A percentile compares a stretch with the other conserved stretches of the same genome.
Conservation (phyloP, 2,113 vertebrate genomes). For the Petrocephalus zakoni region DNA sequence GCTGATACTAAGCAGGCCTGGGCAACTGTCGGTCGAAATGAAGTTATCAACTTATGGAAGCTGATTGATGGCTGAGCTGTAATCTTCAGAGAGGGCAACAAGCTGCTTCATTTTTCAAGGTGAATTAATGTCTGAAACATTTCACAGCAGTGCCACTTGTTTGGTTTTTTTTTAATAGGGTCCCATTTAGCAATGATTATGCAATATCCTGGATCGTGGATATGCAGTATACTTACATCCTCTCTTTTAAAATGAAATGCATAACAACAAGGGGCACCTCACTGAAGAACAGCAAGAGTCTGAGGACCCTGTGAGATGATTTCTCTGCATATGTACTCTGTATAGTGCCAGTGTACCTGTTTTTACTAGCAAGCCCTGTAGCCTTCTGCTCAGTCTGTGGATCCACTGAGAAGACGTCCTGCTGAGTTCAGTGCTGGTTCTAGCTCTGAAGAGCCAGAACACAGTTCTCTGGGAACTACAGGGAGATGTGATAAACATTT, state of each 20-base stretch:
- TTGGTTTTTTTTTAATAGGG: no score
- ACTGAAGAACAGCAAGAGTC: not conserved
- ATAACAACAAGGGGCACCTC: not conserved
- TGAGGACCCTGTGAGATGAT: not conserved
- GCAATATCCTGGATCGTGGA: not conserved
- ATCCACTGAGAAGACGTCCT: not conserved
- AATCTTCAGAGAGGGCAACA: not conserved
- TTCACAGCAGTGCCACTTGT: no score
- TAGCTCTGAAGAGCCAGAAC: not conserved
- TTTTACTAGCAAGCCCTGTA: not conserved
- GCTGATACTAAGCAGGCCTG: not conserved
- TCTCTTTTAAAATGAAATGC: not conserved
- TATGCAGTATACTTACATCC: not conserved
- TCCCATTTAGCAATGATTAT: not conserved
- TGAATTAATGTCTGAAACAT: not conserved
- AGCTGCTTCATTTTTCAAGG: not conserved
- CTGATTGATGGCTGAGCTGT: not conserved
- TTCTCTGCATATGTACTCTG: not conserved
- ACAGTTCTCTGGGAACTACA: not conserved
- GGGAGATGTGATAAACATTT: not conserved
- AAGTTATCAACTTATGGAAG: not conserved
- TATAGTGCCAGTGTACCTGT: not conserved
- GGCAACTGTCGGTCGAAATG: not conserved
- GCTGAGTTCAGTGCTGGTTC: not conserved
- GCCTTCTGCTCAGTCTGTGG: not conserved